These are phyloP conservation scores for Ectropis crepuscularia DNA, from an alignment of 2,888 invertebrate genomes.

Conservation along the genomic window DNA sequence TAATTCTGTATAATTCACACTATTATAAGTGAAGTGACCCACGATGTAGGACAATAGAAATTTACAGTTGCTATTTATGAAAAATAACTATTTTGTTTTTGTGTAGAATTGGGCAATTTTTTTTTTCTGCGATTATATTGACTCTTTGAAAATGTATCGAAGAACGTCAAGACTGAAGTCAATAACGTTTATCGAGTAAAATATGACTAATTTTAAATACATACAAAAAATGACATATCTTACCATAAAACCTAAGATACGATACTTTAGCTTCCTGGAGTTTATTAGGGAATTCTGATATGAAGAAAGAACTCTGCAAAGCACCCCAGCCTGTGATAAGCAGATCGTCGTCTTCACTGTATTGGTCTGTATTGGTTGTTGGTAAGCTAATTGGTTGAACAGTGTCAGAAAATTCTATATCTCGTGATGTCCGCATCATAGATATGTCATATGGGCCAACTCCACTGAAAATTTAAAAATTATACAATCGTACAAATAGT, in stretches of 20 bases:
- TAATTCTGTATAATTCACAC: too few species aligned
- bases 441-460: constrained; percentile 83
- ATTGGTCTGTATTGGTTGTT: neutral
- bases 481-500: neutral
- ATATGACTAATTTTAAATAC: too few species aligned
- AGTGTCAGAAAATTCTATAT: constrained; percentile 48
- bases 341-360: constrained; percentile 46
- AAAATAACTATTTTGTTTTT: too few species aligned
- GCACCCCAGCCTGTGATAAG: constrained; percentile 83
- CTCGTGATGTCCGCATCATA: constrained; percentile 66
- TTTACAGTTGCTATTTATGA: too few species aligned
- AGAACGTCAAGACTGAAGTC: too few species aligned
- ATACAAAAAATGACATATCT: constrained; percentile 27
- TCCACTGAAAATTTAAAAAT: constrained; percentile 54
- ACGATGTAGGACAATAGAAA: too few species aligned
- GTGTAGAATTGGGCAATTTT: too few species aligned
- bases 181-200: too few species aligned
- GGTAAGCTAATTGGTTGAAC: constrained; percentile 64
- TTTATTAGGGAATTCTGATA: constrained; percentile 68
- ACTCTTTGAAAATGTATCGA: too few species aligned
- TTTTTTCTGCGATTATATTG: too few species aligned
- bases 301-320: constrained; percentile 62
- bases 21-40: too few species aligned
- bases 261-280: constrained; percentile 76
- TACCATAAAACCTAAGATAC: constrained; percentile 68